Percentiles rank a stretch among this genome's conserved stretches.
These are phyloP conservation scores for Melieria crassipennis DNA, from an alignment of 2,888 invertebrate genomes.

Conservation along the genomic window DNA sequence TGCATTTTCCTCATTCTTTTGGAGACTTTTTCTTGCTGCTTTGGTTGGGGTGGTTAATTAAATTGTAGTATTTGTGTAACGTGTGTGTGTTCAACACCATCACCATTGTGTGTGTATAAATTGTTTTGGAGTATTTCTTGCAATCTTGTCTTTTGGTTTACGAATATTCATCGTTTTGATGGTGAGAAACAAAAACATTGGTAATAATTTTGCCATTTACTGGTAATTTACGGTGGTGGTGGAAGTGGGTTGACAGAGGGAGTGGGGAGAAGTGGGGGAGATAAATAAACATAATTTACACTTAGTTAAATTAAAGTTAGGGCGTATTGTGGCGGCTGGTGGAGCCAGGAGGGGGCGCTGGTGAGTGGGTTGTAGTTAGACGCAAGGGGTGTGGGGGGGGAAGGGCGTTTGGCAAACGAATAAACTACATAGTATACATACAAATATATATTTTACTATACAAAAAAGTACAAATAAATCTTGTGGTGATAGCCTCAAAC, in stretches of 20 bases:
- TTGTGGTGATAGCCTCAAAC: too few species aligned
- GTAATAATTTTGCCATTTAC: too few species aligned
- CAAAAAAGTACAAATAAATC: background rate
- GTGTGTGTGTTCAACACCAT: slow-evolving; percentile 58
- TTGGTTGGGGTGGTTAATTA: slow-evolving; percentile 33
- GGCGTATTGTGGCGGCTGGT: background rate
- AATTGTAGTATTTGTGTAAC: slow-evolving; percentile 39
- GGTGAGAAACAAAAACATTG: too few species aligned
- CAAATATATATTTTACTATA: background rate
- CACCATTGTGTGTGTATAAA: slow-evolving; percentile 55
- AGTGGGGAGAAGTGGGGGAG: background rate
- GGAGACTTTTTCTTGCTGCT: background rate
- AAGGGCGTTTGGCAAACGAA: slow-evolving; percentile 9
- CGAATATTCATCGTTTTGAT: slow-evolving; percentile 38
- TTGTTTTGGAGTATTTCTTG: slow-evolving; percentile 40
- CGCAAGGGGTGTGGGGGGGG: slow-evolving; percentile 1
- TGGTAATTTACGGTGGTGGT: too few species aligned
- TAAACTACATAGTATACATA: slow-evolving; percentile 19
- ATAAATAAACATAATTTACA: slow-evolving; percentile 21
- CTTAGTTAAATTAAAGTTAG: slow-evolving; percentile 7
- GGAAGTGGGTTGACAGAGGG: background rate
- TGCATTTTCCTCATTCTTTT: slow-evolving; percentile 12
- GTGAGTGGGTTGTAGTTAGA: background rate
- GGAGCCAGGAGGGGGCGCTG: background rate
- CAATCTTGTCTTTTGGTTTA: background rate